Base-by-base conservation (phyloP, 1,140 invertebrate genomes). In the Drosophila grimshawi region DNA sequence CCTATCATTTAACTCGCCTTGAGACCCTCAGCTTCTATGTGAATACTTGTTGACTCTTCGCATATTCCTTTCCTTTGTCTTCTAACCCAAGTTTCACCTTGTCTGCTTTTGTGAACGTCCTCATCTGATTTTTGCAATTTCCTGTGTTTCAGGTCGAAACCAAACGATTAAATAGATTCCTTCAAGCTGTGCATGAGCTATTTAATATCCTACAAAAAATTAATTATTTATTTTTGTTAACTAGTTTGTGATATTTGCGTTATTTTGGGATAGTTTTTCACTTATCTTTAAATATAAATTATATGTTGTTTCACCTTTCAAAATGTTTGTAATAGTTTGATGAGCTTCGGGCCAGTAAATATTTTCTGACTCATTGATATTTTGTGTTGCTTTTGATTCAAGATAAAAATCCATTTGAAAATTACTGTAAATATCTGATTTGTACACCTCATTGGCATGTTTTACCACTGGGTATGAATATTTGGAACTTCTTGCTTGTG, bases 11-110 rank as follows among this genome's bases (percentile, higher is more conserved):
- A 49, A 59, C 35, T 46, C 55, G 53, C 55, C 62, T 75, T 37
- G 3, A 32, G 41, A 39, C 11, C 32, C 39, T 37, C 3, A 45
- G 53, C 29, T 52, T 66, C 30, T 41, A 35, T 56, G 27, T 35
- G 39, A 29, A 27, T 61, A 82, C 80, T 82, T 82, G 80, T 82
- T 82, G 80, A 83, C 49, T 63, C 43, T 77, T 52, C 32, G 4
- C 3, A 3, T 45, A 19, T 71, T 71, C 27, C 53, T 32, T 71
- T 71, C 27, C 53, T 32, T 72, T 69, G 19, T 43, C 7, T 51
- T 27, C 7, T n/a, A 19, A 35, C 11, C 41, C 32, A 51, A 27
- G 46, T 35, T 67, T 43, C 43, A 57, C 19, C 30, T 48, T 39
- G 33, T 39, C 5, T 8, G 19, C n/a, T 10, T 49, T 4, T 61